Evolutionary conservation across 92 coral and sea anemone genomes (phyloP).

Genomic region (Actinernus sp.): DNA sequence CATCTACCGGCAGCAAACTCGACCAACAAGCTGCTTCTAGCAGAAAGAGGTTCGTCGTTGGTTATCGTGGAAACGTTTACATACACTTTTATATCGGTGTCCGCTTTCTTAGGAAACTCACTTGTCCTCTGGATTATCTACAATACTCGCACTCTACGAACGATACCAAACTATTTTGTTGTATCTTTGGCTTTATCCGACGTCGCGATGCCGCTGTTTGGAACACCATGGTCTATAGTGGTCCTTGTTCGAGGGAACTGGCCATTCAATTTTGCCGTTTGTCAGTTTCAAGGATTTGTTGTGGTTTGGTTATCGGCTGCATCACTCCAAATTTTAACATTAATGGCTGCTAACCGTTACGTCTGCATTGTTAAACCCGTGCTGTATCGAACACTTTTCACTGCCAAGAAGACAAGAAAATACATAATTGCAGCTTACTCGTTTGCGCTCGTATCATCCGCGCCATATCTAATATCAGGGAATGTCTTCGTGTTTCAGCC

Average conservation of each 20-base stretch:
- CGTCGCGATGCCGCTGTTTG: conserved; percentile 24
- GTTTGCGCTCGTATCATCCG: conserved; percentile 15
- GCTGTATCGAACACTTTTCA: conserved; percentile 21
- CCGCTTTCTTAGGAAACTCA: conserved; percentile 31
- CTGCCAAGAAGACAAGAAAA: conserved; percentile 23
- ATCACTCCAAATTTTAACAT: conserved; percentile 33
- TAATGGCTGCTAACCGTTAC: conserved; percentile 47
- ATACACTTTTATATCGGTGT: conserved; percentile 10
- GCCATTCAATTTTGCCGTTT: conserved; percentile 17
- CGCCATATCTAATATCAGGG: conserved; percentile 29
- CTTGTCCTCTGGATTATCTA: conserved; percentile 46
- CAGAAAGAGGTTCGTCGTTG: not conserved
- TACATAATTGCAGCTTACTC: conserved; percentile 20
- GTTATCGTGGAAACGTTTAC: not conserved
- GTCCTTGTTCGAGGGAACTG: conserved; percentile 28
- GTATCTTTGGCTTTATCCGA: conserved; percentile 49
- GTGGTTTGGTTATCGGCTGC: conserved; percentile 34
- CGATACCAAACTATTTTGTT: conserved; percentile 44
- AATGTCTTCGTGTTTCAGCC: conserved; percentile 50
- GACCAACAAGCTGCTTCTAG: not conserved
- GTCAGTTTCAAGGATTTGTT: conserved; percentile 42
- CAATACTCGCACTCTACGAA: conserved; percentile 36
- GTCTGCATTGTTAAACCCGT: conserved; percentile 42
- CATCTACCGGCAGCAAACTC: not conserved
- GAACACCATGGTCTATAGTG: conserved; percentile 47